phyloP scores from a whole-genome alignment of 2,797 vertebrate species.

The Protonibea diacanthus region DNA sequence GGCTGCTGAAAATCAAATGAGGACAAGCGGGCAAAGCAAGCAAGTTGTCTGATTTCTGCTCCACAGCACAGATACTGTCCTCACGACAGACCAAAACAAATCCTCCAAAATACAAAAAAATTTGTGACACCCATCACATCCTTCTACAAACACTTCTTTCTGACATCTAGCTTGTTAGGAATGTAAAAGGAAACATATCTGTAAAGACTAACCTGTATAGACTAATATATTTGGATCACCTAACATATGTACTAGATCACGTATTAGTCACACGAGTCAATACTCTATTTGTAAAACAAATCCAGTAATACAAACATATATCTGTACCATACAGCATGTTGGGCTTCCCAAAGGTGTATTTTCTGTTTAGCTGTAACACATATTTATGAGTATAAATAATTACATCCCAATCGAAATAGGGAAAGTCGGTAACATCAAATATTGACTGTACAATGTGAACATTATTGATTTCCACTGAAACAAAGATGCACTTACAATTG shows the following conservation, averaged over 20 bases:
- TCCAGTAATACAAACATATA: constrained; percentile 53
- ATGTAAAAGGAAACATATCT: constrained; percentile 56
- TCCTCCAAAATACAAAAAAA: neutral
- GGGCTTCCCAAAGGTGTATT: constrained; percentile 27
- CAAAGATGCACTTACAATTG: constrained; percentile 10
- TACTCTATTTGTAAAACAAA: constrained; percentile 66
- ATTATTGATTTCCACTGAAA: constrained; percentile 27
- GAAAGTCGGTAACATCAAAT: constrained; percentile 9
- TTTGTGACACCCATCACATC: neutral
- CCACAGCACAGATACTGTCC: neutral
- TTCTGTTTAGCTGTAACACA: neutral
- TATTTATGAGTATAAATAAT: neutral
- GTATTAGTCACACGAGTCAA: constrained; percentile 64
- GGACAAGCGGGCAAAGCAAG: neutral
- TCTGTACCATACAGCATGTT: constrained; percentile 20
- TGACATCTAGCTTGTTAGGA: constrained; percentile 43
- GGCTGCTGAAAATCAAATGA: constrained; percentile 12
- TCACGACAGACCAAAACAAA: neutral
- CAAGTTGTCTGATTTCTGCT: neutral
- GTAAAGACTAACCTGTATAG: constrained; percentile 80
- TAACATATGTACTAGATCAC: constrained; percentile 74
- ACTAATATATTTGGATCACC: constrained; percentile 84
- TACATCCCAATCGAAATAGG: neutral
- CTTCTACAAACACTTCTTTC: constrained; percentile 20
- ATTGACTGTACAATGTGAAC: constrained; percentile 10